Percentiles rank a stretch among this genome's conserved stretches.
Conservation (phyloP, 2,797 vertebrate species). For the Saxicola maurus region DNA sequence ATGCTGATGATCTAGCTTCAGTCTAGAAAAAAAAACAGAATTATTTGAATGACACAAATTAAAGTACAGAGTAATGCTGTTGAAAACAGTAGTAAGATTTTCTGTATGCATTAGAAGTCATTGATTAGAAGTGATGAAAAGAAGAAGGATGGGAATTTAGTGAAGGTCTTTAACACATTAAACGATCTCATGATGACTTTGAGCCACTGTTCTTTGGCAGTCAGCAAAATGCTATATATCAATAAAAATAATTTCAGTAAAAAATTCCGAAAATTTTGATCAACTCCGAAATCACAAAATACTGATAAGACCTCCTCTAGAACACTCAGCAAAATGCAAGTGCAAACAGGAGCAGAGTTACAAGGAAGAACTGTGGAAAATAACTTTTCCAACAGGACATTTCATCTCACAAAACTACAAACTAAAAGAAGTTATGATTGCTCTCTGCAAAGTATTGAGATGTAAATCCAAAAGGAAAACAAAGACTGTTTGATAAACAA, state of each 20-base stretch:
- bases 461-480: neutral
- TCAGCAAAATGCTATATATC: neutral
- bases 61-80: neutral
- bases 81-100: neutral
- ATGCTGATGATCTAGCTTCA: neutral
- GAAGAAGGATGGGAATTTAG: neutral
- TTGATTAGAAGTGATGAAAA: neutral
- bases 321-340: neutral
- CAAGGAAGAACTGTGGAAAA: neutral
- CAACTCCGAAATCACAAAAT: neutral
- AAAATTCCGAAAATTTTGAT: neutral
- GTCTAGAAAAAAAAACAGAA: neutral
- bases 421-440: neutral
- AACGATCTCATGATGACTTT: neutral
- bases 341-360: neutral
- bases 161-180: neutral
- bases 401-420: neutral
- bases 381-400: neutral
- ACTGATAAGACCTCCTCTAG: neutral
- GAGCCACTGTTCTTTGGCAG: neutral
- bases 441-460: neutral
- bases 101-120: neutral
- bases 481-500: neutral
- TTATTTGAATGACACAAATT: neutral
- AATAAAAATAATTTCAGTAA: neutral